These are phyloP conservation scores for Branchinecta lynchi DNA, from an alignment of 1,140 invertebrate species.

Conservation along the genomic window DNA sequence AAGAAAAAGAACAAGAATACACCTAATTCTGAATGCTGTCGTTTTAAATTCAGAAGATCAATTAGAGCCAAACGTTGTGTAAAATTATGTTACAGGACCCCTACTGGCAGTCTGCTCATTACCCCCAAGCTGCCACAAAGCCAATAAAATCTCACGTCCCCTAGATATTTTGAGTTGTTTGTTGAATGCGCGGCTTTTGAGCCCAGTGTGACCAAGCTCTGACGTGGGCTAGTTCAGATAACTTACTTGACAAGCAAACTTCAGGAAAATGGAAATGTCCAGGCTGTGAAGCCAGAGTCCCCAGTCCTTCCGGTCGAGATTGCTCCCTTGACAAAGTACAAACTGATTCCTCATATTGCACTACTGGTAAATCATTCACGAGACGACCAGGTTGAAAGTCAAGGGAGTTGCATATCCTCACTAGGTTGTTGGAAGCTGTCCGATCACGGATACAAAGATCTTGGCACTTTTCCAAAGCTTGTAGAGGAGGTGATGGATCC, in stretches of 20 bases:
- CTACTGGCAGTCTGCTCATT: too few relatives aligned
- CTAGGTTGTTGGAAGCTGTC: slow-evolving; percentile 57
- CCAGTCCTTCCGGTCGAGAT: slow-evolving; percentile 64
- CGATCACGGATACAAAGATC: slow-evolving; percentile 66
- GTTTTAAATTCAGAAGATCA: too few relatives aligned
- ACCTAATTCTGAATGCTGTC: too few relatives aligned
- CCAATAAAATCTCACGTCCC: too few relatives aligned
- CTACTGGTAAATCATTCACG: slow-evolving; percentile 47
- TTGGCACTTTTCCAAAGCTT: slow-evolving; percentile 64
- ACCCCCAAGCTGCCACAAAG: too few relatives aligned
- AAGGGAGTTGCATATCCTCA: slow-evolving; percentile 63
- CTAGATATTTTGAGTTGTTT: too few relatives aligned
- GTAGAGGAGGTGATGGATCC: slow-evolving; percentile 61
- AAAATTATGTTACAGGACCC: too few relatives aligned
- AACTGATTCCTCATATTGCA: slow-evolving; percentile 76
- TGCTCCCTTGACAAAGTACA: slow-evolving; percentile 72
- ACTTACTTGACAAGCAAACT: slow-evolving; percentile 72
- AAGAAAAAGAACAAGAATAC: too few relatives aligned
- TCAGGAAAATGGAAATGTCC: slow-evolving; percentile 76
- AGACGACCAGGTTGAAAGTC: slow-evolving; percentile 75
- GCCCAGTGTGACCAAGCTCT: too few relatives aligned
- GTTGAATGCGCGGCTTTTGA: too few relatives aligned
- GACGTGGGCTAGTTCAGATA: too few relatives aligned
- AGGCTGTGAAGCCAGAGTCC: slow-evolving; percentile 62
- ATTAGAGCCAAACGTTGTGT: too few relatives aligned